Base-by-base conservation (phyloP, 2,113 vertebrate species). In the Pluvialis apricaria region DNA sequence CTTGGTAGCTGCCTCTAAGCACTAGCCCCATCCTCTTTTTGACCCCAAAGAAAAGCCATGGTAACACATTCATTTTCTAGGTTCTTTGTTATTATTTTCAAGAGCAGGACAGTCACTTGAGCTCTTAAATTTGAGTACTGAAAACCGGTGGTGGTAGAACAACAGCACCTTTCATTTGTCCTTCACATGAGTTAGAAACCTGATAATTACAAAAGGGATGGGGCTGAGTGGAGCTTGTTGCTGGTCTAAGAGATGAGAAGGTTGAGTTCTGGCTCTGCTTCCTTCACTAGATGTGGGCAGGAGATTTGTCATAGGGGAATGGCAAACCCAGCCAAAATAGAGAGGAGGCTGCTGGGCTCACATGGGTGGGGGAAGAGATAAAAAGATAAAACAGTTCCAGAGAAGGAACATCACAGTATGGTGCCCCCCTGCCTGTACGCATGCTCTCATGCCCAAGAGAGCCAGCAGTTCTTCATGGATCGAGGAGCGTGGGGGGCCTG, bases 141-240 rank as follows among this genome's bases (percentile, higher is more conserved):
- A 96, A 94, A 96, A 96, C 58, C 52, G 42, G 71, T 79, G 78
- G 52, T 83, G 68, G 32, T 96, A 93, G 88, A 95, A 97, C 60
- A 93, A 90, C 77, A 97, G 96, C 95, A 97, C 96, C 96, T 96
- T 94, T 96, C 95, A 88, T 87, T 88, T 95, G 61, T 96, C 94
- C 88, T 93, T 97, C 96, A 88, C 55, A 20, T 73, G 82, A 88
- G 44, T 97, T 96, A 97, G 78, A 97, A 97, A 97, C 65, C 89
- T 88, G 89, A 49, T 95, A 86, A 75, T 97, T 96, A 95, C 83
- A 96, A 97, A 97, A 95, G 49, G 81, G 47, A 60, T 87, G 61
- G 84, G 92, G 76, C 86, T 76, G 44, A 91, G 68, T 86, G 66
- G 85, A 94, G 52, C 88, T 93, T 86, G 51, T 94, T 97, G 97